Percentiles rank a stretch among this genome's conserved stretches.
These are phyloP conservation scores for Crenichthys baileyi DNA, from an alignment of 2,797 vertebrate species.

Conservation along the genomic window DNA sequence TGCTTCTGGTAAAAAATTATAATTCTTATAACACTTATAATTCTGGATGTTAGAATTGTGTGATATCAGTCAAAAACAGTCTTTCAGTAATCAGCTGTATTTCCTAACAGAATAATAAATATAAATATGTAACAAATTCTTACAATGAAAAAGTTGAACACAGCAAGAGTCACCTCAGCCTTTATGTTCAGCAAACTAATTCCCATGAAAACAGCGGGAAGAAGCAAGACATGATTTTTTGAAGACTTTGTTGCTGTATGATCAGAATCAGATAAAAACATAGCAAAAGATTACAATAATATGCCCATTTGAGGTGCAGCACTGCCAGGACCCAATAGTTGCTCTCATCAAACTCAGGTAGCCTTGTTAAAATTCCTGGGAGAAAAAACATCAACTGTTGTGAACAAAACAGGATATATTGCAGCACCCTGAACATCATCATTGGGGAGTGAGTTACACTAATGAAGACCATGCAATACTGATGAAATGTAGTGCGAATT, in stretches of 20 bases:
- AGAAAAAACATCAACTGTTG: background rate
- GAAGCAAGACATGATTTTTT: background rate
- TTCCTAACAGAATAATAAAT: background rate
- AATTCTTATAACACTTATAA: too few relatives aligned
- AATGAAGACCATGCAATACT: constrained; percentile 4
- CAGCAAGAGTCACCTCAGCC: background rate
- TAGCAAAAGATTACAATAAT: background rate
- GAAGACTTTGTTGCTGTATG: background rate
- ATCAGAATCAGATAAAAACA: background rate
- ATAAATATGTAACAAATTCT: background rate
- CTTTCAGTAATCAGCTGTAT: too few relatives aligned
- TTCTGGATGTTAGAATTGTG: too few relatives aligned
- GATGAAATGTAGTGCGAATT: background rate
- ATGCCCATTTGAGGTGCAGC: background rate
- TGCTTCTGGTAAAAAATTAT: too few relatives aligned
- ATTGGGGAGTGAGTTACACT: background rate
- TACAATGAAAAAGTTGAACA: background rate
- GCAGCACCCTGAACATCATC: background rate
- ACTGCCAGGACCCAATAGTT: background rate
- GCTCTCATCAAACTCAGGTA: background rate
- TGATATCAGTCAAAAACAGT: too few relatives aligned
- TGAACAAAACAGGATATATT: background rate
- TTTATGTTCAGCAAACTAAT: background rate
- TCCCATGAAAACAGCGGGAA: background rate
- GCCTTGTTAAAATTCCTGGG: constrained; percentile 3